Evolutionary conservation across 2,797 vertebrate species (phyloP).

Genomic region (Fistularia commersonii): DNA sequence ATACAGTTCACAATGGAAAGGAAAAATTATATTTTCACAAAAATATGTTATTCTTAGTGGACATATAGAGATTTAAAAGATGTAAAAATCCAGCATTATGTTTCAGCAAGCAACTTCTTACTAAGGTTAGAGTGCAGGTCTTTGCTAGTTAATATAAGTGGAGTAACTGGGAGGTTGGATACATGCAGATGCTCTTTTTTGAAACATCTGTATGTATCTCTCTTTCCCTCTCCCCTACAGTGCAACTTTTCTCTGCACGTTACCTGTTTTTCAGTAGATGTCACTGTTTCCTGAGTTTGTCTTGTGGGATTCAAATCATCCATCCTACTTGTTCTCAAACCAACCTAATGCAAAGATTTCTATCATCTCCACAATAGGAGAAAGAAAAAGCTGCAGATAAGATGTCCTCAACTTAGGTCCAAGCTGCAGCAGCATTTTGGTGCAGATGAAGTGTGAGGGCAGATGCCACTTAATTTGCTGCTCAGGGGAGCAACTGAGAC

Average conservation of each 20-base stretch:
- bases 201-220: no score
- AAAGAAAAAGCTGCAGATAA: background rate
- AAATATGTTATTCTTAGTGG: no score
- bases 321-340: conserved; percentile 4
- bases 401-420: conserved; percentile 14
- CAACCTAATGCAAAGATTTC: conserved; percentile 17
- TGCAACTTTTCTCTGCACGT: background rate
- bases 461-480: conserved; percentile 19
- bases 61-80: no score
- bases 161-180: no score
- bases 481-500: conserved; percentile 6
- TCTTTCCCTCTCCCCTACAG: no score
- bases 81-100: no score
- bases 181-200: no score
- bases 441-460: conserved; percentile 12
- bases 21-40: no score
- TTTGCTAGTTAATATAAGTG: no score
- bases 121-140: no score
- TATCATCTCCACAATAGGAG: conserved; percentile 16
- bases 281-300: conserved; percentile 57
- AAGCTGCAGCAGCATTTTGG: conserved; percentile 1
- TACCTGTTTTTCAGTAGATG: conserved; percentile 58
- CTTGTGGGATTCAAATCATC: conserved; percentile 21
- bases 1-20: no score
- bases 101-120: no score